Evolutionary conservation across 35 echinoderm and acorn worm genomes (phyloP).

Genomic region (Ophioderma brevispina): DNA sequence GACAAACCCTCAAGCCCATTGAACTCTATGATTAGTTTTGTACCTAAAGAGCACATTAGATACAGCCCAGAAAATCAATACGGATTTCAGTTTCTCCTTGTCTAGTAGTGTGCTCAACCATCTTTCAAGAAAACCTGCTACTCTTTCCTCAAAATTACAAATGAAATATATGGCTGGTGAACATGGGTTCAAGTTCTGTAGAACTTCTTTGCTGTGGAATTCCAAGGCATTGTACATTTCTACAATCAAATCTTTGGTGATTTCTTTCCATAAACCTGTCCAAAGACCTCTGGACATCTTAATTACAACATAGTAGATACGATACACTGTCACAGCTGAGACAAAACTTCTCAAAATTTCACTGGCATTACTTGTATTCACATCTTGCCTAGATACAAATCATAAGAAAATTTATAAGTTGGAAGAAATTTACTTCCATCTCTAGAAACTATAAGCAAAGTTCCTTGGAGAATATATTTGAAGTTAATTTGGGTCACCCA

Average conservation of each 20-base stretch:
- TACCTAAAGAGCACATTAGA: not conserved
- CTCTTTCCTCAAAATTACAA: not conserved
- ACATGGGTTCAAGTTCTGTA: not conserved
- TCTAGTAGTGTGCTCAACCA: not conserved
- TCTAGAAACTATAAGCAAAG: not conserved
- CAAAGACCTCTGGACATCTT: not conserved
- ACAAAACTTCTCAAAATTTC: not conserved
- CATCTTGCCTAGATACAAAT: not conserved
- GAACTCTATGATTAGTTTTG: not conserved
- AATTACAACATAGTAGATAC: not conserved
- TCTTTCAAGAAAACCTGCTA: not conserved
- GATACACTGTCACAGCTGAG: not conserved
- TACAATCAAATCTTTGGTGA: not conserved
- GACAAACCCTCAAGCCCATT: not conserved
- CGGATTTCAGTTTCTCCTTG: not conserved
- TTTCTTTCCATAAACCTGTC: not conserved
- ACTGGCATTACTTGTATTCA: not conserved
- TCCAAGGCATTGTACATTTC: not conserved
- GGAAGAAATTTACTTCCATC: not conserved
- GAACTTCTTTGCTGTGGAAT: not conserved
- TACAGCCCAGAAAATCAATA: not conserved
- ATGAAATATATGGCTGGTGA: not conserved
- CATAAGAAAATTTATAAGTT: not conserved
- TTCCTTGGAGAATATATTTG: not conserved
- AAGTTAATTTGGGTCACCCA: too few relatives aligned